Percentiles rank a stretch among this genome's conserved stretches.
Conservation (phyloP, 2,888 invertebrate genomes). For the Himalopsyche japonica region DNA sequence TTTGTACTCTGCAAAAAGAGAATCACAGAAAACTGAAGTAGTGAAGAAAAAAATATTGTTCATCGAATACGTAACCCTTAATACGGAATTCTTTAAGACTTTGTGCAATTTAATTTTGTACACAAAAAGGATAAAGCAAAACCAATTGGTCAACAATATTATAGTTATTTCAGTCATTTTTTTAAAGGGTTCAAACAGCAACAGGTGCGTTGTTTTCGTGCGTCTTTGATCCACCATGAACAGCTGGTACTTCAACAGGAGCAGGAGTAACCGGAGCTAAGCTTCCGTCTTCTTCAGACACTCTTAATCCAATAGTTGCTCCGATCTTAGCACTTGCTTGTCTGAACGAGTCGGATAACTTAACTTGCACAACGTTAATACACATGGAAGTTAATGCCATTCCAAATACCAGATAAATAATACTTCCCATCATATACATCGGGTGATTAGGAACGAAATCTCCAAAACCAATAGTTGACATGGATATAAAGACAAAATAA, state of each 20-base stretch:
- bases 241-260: conserved; percentile 52
- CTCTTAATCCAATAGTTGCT: conserved; percentile 78
- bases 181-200: background rate
- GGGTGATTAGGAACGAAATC: conserved; percentile 90
- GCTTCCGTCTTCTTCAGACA: conserved; percentile 70
- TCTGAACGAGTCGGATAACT: conserved; percentile 77
- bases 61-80: too few relatives aligned
- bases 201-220: background rate
- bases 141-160: background rate
- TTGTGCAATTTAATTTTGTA: background rate
- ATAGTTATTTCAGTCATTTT: background rate
- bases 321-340: conserved; percentile 84
- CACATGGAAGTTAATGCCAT: conserved; percentile 96
- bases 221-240: conserved; percentile 49
- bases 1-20: too few relatives aligned
- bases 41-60: too few relatives aligned
- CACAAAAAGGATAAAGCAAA: background rate
- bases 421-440: conserved; percentile 86
- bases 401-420: conserved; percentile 92
- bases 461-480: conserved; percentile 97
- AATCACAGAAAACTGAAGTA: too few relatives aligned
- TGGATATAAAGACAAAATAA: conserved; percentile 96
- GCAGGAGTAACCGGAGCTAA: conserved; percentile 55
- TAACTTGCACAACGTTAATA: conserved; percentile 92
- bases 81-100: background rate